These are phyloP conservation scores for Sebastes steindachneri DNA, from an alignment of 2,797 vertebrate species.

Conservation along the genomic window DNA sequence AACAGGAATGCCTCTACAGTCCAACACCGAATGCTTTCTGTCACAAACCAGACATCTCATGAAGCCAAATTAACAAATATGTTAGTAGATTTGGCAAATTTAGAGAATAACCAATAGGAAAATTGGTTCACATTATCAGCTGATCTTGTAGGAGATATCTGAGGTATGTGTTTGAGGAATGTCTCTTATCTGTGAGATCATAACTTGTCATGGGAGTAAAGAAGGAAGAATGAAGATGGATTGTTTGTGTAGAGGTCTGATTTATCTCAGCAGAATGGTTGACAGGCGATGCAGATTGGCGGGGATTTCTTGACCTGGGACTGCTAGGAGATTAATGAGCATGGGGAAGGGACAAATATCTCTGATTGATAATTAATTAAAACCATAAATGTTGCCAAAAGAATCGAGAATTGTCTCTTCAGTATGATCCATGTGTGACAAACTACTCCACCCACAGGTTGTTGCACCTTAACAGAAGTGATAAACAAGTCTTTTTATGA, in stretches of 20 bases:
- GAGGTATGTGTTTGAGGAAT: slow-evolving; percentile 56
- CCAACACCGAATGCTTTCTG: neutral
- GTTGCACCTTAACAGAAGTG: neutral
- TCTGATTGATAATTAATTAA: neutral
- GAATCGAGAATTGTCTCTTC: neutral
- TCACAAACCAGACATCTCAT: slow-evolving; percentile 7
- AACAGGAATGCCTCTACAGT: slow-evolving; percentile 1
- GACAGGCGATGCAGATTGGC: slow-evolving; percentile 13
- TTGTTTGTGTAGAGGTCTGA: slow-evolving; percentile 30
- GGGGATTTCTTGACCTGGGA: neutral
- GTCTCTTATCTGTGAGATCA: slow-evolving; percentile 52
- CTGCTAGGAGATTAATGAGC: slow-evolving; percentile 13
- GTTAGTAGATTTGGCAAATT: neutral
- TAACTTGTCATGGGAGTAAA: slow-evolving; percentile 50
- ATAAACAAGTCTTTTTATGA: slow-evolving; percentile 26
- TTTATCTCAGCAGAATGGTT: slow-evolving; percentile 35
- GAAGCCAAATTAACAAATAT: neutral
- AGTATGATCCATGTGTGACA: neutral
- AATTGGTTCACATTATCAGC: slow-evolving; percentile 10
- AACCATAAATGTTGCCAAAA: neutral
- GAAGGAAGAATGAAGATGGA: slow-evolving; percentile 44
- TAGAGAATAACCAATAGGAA: neutral
- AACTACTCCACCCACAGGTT: neutral
- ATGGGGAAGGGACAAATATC: neutral
- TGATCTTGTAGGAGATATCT: slow-evolving; percentile 34